These are phyloP conservation scores for Alviniconcha marisindica DNA, from an alignment of 1,140 invertebrate species.

Conservation along the genomic window DNA sequence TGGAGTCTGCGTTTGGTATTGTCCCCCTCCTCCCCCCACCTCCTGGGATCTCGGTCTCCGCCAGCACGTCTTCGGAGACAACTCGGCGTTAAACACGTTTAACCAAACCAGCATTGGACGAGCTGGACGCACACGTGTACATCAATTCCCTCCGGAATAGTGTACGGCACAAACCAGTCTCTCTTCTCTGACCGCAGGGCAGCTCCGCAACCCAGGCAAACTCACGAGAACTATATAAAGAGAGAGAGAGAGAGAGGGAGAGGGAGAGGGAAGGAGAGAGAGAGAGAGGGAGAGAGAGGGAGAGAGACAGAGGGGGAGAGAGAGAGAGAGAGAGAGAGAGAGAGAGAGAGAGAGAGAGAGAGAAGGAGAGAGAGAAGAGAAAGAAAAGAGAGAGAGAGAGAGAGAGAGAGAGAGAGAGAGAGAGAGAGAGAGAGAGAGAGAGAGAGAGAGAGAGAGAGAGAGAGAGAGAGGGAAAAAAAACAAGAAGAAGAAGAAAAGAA, in stretches of 20 bases:
- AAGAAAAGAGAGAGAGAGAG: neutral
- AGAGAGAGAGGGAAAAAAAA: neutral
- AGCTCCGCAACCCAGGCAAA: too few relatives aligned
- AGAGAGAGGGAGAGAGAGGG: constrained; percentile 28
- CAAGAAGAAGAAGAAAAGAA: neutral
- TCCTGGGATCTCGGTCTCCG: too few relatives aligned
- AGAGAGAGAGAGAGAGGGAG: neutral
- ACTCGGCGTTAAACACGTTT: too few relatives aligned
- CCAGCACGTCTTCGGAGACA: too few relatives aligned
- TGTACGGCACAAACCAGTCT: too few relatives aligned
- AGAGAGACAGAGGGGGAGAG: constrained; percentile 32
- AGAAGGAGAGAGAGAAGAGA: neutral
- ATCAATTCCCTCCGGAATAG: too few relatives aligned
- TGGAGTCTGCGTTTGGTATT: too few relatives aligned
- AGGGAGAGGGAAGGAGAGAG: constrained; percentile 29
- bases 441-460: neutral
- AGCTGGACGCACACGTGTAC: too few relatives aligned
- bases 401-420: neutral
- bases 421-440: neutral
- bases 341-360: neutral
- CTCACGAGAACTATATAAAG: neutral
- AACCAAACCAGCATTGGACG: too few relatives aligned
- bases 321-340: neutral
- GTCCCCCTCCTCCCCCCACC: too few relatives aligned
- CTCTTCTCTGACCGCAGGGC: too few relatives aligned